These are phyloP conservation scores for Torymus auratus DNA, from an alignment of 2,888 invertebrate genomes.

Conservation along the genomic window DNA sequence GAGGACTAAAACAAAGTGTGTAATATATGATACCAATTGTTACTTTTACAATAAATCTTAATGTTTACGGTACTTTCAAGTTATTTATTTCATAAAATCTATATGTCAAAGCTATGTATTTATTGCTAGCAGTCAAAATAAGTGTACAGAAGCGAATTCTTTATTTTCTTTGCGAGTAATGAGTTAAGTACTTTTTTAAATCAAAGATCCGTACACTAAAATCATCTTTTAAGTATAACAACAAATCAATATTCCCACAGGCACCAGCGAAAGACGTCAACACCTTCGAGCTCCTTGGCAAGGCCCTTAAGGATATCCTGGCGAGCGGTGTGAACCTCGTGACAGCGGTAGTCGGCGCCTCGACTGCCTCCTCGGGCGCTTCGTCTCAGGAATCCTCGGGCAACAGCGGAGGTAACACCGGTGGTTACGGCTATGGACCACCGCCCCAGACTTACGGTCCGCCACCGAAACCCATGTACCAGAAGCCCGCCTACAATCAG, in stretches of 20 bases:
- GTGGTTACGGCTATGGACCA: background rate
- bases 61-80: no score
- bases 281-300: conserved; percentile 65
- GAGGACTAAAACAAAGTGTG: no score
- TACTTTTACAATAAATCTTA: no score
- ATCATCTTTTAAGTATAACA: conserved; percentile 27
- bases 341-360: conserved; percentile 66
- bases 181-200: no score
- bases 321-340: conserved; percentile 68
- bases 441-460: conserved; percentile 44
- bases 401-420: background rate
- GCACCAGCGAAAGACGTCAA: conserved; percentile 66
- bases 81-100: no score
- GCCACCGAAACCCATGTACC: conserved; percentile 29
- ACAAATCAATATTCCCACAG: conserved; percentile 46
- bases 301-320: conserved; percentile 69
- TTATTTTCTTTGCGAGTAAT: no score
- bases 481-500: conserved; percentile 47
- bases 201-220: background rate
- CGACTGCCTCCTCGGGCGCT: conserved; percentile 68
- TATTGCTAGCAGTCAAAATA: no score
- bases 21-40: no score
- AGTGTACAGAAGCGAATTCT: no score
- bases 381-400: conserved; percentile 61
- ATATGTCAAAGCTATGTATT: no score